Evolutionary conservation across 2,113 vertebrate species (phyloP).

Genomic region (Sturnus vulgaris): DNA sequence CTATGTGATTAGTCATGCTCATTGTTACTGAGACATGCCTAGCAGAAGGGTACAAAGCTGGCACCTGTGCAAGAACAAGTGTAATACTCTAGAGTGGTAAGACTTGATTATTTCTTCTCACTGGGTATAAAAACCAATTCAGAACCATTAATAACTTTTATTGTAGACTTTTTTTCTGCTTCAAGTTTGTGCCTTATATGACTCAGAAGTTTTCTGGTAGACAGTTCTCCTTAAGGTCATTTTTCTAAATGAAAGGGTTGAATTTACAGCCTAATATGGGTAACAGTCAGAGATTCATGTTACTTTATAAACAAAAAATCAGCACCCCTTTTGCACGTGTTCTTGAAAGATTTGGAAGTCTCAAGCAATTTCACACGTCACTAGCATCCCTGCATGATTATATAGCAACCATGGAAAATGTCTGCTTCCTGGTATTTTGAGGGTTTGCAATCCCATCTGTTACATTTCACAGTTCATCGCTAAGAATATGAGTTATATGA

Average conservation of each 20-base stretch:
- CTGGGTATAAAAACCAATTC: neutral
- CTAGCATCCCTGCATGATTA: slow-evolving; percentile 50
- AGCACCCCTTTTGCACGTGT: slow-evolving; percentile 15
- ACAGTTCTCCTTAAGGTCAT: neutral
- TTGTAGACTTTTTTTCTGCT: neutral
- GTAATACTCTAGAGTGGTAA: neutral
- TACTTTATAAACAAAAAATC: slow-evolving; percentile 33
- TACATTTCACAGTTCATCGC: slow-evolving; percentile 65
- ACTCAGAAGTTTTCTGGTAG: neutral
- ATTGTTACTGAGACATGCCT: neutral
- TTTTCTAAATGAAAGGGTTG: neutral
- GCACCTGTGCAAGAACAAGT: neutral
- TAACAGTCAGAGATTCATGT: neutral
- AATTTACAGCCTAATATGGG: neutral
- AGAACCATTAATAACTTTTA: neutral
- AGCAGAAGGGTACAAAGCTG: neutral
- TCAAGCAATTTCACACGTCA: slow-evolving; percentile 53
- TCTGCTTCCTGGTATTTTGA: slow-evolving; percentile 52
- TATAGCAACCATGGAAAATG: slow-evolving; percentile 54
- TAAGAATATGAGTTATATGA: slow-evolving; percentile 54
- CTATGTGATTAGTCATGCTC: neutral
- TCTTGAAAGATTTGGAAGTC: slow-evolving; percentile 43
- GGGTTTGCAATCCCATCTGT: slow-evolving; percentile 55
- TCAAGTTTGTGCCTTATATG: neutral
- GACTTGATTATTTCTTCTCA: neutral